Percentiles rank a stretch among this genome's conserved stretches.
Conservation (phyloP, 2,888 invertebrate species). For the Allygus modestus region DNA sequence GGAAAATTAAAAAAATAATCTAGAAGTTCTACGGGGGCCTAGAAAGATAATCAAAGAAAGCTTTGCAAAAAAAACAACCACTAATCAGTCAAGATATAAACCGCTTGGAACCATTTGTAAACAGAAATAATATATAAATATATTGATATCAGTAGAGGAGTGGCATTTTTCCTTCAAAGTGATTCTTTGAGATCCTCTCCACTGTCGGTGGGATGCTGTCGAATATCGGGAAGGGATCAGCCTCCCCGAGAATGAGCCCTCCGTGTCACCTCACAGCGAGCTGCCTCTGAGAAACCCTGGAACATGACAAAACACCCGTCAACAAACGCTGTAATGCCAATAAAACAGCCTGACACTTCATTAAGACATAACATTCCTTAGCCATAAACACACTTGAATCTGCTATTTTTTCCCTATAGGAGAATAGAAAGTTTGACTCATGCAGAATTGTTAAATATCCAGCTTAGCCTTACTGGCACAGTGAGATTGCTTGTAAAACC, state of each 20-base stretch:
- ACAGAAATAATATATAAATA: conserved; percentile 24
- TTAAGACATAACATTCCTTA: not conserved
- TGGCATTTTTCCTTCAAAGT: conserved; percentile 39
- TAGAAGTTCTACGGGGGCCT: conserved; percentile 24
- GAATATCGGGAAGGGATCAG: not conserved
- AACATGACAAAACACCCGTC: conserved; percentile 5
- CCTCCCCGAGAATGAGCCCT: conserved; percentile 2
- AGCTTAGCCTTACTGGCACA: not conserved
- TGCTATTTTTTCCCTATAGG: not conserved
- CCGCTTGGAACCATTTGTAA: not conserved
- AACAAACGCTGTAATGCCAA: not conserved
- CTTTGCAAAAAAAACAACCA: conserved; percentile 51
- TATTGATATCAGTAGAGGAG: conserved; percentile 35
- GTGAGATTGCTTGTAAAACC: not conserved
- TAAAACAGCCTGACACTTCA: not conserved
- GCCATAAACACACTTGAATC: not conserved
- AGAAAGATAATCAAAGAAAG: conserved; percentile 29
- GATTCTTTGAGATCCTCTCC: conserved; percentile 38
- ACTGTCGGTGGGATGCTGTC: not conserved
- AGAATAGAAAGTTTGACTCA: not conserved
- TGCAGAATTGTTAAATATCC: not conserved
- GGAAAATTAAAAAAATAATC: not conserved
- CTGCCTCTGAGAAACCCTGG: conserved; percentile 46
- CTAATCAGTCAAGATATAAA: conserved; percentile 23
- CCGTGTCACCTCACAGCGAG: not conserved